Base-by-base conservation (phyloP, 1,140 invertebrate genomes). In the Glossosoma conforme region DNA sequence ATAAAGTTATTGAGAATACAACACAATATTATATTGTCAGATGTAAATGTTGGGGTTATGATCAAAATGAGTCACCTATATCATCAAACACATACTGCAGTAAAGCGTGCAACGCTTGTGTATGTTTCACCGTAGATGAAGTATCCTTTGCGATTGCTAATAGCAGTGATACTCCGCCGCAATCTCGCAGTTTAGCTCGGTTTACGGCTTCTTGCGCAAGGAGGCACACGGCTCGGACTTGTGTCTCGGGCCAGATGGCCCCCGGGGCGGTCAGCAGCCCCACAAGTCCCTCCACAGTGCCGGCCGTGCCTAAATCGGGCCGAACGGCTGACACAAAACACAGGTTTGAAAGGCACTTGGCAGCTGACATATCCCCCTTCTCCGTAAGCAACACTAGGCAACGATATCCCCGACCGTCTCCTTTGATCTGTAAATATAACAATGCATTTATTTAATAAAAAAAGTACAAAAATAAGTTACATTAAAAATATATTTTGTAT, bases 291-390 rank as follows among this genome's bases (percentile, higher is more conserved):
- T 73, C 69, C 0, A 74, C 67, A 37, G 72, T 60, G 8, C 71
- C 72, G 9, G 68, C 70, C 10, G 58, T 66, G 1, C 72, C 72
- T 4, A 75, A 48, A 0, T 65, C 49, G 11, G 67, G 69, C 2
- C 68, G 58, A 46, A 65, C 68, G 20, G 61, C 50, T 17, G 66
- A 63, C 4, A 73, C 32, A 41, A 69, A 72, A 54, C 72, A 74
- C 2, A 75, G 57, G 56, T 75, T 75, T 61, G 70, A 65, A 2
- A 75, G 56, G 32, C 68, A 70, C 54, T 72, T 72, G n/a, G 74
- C 46, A 13, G 71, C 67, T 19, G 66, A 54, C 10, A 64, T 59
- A 14, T 70, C 69, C 63, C 65, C 66, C 25, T 59, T 59, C 50
- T 68, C 68, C 35, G 65, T 71, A 9, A 75, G 56, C 15, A 64